Evolutionary conservation across 1,140 invertebrate species (phyloP).

Genomic region (Stegodyphus dumicola): DNA sequence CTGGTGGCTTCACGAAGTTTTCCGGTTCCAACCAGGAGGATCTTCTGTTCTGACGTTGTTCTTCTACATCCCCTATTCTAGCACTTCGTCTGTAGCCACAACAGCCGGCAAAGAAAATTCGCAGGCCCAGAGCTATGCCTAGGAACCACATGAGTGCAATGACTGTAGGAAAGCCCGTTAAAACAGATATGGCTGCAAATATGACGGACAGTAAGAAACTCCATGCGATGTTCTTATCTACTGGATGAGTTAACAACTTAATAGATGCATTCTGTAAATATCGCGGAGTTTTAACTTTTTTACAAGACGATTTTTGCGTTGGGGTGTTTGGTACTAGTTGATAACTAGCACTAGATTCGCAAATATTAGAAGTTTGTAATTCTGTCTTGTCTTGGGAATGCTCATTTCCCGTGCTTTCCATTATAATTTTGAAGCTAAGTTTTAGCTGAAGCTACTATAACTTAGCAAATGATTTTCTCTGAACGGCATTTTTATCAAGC

Average conservation of each 20-base stretch:
- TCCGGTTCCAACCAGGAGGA: not conserved
- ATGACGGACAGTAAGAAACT: constrained; percentile 67
- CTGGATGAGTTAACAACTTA: constrained; percentile 66
- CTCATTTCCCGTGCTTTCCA: constrained; percentile 28
- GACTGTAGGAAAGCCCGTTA: constrained; percentile 66
- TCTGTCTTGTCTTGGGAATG: not conserved
- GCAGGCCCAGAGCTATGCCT: constrained; percentile 65
- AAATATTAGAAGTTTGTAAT: not conserved
- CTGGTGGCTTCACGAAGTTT: constrained; percentile 67
- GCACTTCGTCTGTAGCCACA: constrained; percentile 64
- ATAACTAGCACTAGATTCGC: constrained; percentile 1
- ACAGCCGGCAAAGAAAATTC: constrained; percentile 64
- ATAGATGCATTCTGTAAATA: constrained; percentile 48
- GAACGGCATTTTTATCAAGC: too few species aligned
- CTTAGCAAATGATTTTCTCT: too few species aligned
- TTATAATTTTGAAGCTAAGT: not conserved
- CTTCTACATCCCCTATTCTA: constrained; percentile 25
- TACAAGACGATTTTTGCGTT: not conserved
- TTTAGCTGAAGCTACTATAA: too few species aligned
- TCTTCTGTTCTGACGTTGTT: not conserved
- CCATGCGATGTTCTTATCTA: constrained; percentile 69
- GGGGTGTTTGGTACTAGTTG: constrained; percentile 1
- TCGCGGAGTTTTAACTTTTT: constrained; percentile 21
- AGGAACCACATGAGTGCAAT: constrained; percentile 64
- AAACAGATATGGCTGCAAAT: constrained; percentile 67